phyloP scores from a whole-genome alignment of 2,113 vertebrate species.

The Oryzias curvinotus region DNA sequence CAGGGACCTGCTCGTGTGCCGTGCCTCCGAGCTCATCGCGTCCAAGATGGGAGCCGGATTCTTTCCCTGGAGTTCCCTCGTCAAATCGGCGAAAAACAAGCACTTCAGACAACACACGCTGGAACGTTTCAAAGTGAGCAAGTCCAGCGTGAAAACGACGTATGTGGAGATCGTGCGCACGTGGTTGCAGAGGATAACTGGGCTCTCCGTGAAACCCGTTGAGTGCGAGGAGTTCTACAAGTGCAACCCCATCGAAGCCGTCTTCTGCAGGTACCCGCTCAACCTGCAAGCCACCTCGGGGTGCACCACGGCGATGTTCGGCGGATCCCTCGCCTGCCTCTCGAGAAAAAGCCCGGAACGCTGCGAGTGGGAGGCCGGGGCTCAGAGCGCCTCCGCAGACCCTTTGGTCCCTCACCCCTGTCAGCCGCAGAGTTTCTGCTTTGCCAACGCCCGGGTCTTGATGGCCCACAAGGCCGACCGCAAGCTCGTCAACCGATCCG shows the following conservation, averaged over 20 bases:
- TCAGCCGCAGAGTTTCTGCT: neutral
- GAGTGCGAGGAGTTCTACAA: slow-evolving; percentile 5
- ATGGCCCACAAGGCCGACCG: neutral
- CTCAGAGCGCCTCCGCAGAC: no score
- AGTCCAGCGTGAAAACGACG: neutral
- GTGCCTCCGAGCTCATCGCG: neutral
- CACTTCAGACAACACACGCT: neutral
- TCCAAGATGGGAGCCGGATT: slow-evolving; percentile 2
- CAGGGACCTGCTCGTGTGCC: neutral
- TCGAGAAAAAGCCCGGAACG: neutral
- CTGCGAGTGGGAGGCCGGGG: neutral
- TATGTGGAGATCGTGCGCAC: neutral
- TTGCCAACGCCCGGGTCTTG: neutral
- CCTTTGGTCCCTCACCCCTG: neutral
- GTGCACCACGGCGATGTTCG: slow-evolving; percentile 4
- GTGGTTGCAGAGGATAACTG: neutral
- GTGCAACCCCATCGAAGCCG: neutral
- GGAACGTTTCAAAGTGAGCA: neutral
- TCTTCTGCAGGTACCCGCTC: slow-evolving; percentile 3
- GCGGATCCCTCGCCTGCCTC: neutral
- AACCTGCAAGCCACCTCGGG: neutral
- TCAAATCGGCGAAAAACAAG: slow-evolving; percentile 9
- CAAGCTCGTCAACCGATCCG: neutral
- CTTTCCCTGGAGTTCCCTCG: slow-evolving; percentile 14
- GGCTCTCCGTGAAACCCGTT: neutral